Evolutionary conservation across 2,113 vertebrate species (phyloP).

Genomic region (Burhinus oedicnemus): DNA sequence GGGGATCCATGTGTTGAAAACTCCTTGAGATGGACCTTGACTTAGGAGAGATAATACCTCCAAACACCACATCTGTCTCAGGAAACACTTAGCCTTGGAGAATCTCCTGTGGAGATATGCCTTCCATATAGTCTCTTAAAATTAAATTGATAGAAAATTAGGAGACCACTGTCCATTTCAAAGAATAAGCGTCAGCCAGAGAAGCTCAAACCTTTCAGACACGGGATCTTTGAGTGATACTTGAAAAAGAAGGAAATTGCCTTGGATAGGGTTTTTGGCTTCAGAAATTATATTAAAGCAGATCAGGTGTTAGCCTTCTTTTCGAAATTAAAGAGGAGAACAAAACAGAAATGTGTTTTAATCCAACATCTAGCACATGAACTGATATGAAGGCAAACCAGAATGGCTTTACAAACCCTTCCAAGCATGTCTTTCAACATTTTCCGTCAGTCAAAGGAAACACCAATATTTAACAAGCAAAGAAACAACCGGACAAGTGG

Average conservation of each 20-base stretch:
- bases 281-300: neutral
- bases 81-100: neutral
- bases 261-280: neutral
- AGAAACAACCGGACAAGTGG: neutral
- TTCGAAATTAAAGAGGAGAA: neutral
- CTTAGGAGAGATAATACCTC: neutral
- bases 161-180: neutral
- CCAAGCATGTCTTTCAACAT: neutral
- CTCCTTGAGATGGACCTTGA: neutral
- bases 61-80: neutral
- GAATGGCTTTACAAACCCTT: neutral
- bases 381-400: neutral
- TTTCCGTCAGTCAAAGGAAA: neutral
- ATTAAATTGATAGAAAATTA: neutral
- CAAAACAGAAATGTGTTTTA: neutral
- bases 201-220: neutral
- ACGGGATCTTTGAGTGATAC: neutral
- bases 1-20: neutral
- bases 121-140: neutral
- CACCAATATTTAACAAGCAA: neutral
- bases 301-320: neutral
- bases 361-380: neutral
- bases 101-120: neutral
- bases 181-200: neutral
- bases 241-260: neutral